Conservation (phyloP, 1,140 invertebrate species). For the Saccostrea echinata region DNA sequence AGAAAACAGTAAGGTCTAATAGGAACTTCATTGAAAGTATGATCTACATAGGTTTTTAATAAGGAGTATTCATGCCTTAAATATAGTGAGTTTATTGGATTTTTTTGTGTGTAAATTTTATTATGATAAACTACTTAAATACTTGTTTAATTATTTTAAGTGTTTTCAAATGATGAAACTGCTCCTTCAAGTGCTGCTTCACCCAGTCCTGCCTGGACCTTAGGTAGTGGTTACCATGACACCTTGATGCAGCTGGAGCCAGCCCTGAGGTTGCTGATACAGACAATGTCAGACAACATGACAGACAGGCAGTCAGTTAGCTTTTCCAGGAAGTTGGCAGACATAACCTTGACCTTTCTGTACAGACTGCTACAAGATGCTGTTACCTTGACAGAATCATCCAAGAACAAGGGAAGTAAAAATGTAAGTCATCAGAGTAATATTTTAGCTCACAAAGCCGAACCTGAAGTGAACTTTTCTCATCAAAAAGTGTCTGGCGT, state of each 20-base stretch:
- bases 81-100: no score
- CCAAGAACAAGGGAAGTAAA: slow-evolving; percentile 34
- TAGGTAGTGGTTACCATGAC: slow-evolving; percentile 51
- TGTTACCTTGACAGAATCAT: slow-evolving; percentile 48
- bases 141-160: slow-evolving; percentile 50
- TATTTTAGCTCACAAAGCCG: no score
- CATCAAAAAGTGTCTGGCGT: no score
- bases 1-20: slow-evolving; percentile 73
- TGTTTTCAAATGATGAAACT: slow-evolving; percentile 60
- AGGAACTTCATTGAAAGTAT: no score
- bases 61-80: no score
- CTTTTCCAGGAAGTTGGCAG: slow-evolving; percentile 62
- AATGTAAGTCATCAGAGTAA: no score
- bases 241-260: slow-evolving; percentile 64
- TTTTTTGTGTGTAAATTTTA: neutral
- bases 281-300: slow-evolving; percentile 59
- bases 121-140: neutral
- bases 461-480: no score
- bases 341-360: slow-evolving; percentile 69
- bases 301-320: slow-evolving; percentile 63
- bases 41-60: no score
- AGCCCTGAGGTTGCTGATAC: slow-evolving; percentile 63
- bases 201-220: neutral
- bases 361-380: slow-evolving; percentile 68
- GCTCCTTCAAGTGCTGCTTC: slow-evolving; percentile 41